Conservation (phyloP, 1,140 invertebrate genomes). For the Heterodera carotae region DNA sequence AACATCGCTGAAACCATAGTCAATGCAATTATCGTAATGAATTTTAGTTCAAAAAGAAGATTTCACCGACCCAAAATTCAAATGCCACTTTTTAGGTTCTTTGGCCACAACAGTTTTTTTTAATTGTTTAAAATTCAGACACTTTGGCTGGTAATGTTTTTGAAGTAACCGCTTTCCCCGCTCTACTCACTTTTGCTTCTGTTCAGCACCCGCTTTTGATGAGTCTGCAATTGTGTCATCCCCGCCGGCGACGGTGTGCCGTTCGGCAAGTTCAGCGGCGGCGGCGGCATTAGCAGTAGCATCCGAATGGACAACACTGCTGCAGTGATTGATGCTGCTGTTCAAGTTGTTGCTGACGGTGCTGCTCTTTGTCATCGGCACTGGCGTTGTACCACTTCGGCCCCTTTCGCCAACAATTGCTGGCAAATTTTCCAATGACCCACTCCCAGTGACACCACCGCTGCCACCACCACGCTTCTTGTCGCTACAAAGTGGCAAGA, state of each 20-base stretch:
- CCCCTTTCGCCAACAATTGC: neutral
- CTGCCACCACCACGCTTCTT: constrained; percentile 1
- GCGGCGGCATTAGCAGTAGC: no score
- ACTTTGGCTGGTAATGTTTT: no score
- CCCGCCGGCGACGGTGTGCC: no score
- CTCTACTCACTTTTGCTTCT: neutral
- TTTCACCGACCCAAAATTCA: no score
- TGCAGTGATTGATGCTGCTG: neutral
- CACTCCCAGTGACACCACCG: neutral
- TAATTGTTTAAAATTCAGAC: no score
- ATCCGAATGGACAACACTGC: no score
- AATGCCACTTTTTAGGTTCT: no score
- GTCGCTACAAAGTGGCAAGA: neutral
- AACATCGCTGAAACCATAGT: neutral
- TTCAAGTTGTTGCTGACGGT: neutral
- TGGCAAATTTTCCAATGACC: neutral
- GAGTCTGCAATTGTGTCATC: neutral
- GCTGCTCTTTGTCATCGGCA: neutral
- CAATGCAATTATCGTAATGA: no score
- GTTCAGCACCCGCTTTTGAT: neutral
- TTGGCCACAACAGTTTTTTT: no score
- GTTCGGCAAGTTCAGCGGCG: neutral
- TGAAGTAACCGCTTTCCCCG: neutral
- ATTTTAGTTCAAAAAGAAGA: no score
- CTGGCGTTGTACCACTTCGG: neutral